Evolutionary conservation across 2,113 vertebrate species (phyloP), one percentile per base, ranked within the genome.

Genomic region (Petromus typicus): DNA sequence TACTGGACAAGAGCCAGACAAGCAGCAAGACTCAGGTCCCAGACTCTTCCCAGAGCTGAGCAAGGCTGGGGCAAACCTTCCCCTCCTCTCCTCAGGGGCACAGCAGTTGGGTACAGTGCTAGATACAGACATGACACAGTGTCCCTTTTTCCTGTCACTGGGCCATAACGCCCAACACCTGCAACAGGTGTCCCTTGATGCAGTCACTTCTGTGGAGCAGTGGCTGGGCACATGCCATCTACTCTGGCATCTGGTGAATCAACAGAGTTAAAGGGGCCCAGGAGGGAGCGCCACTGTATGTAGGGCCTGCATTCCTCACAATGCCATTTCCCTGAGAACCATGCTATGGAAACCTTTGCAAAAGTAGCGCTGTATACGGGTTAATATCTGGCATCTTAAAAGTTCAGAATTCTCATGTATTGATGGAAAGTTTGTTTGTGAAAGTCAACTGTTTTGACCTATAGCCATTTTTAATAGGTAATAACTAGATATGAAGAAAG

Each of bases 171-270:
- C 23, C 40, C 43, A 37, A 43, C 20, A 59, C 61, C 61, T 12
- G 10, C 37, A 56, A 59, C 3, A 45, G 79, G 27, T 73, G 51
- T 61, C 45, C 23, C 27, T 14, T 9, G 40, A 79, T 40, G 54
- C 73, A 66, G 59, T 82, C 11, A 20, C 66, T 8, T 59, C 8
- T 11, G 5, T 43, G 25, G 73, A 73, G 1, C 1, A 0, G 18
- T 9, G 9, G 3, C 3, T 34, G 9, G 13, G 34, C 14, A 16
- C 1, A 5, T 17, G 7, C 32, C 43, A 1, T 14, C 22, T 76
- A 37, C 23, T 40, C 13, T 82, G 10, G 8, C 25, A 56, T 85
- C 25, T 89, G n/a, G 18, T 12, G 14, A 17, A 54, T 59, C 54
- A 76, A 27, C 7, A 90, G 43, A 73, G 34, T 79, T 45, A 45